Evolutionary conservation across 2,888 invertebrate species (phyloP).

Genomic region (Lacanobia wlatinum): DNA sequence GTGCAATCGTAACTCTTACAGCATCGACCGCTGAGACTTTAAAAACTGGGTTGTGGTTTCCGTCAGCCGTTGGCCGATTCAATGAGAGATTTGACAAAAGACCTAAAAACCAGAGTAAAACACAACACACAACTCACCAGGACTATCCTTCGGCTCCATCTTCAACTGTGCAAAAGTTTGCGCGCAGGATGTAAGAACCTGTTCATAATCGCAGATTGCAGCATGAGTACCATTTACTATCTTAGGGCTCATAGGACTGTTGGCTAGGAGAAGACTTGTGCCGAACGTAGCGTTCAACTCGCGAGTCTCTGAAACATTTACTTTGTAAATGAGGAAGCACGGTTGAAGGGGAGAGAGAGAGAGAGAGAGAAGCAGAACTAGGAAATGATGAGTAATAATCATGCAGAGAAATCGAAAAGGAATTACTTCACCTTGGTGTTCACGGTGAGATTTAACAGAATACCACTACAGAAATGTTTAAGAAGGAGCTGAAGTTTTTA

Average conservation of each 20-base stretch:
- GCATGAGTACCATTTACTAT: slow-evolving; percentile 98
- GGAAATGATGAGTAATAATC: not conserved
- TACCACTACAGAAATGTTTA: not conserved
- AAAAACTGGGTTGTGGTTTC: not conserved
- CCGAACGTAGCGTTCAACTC: slow-evolving; percentile 97
- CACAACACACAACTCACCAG: slow-evolving; percentile 90
- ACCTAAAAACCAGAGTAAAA: not conserved
- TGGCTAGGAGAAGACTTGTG: slow-evolving; percentile 97
- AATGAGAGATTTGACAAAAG: not conserved
- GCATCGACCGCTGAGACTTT: not conserved
- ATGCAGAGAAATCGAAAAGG: not conserved
- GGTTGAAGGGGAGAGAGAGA: not conserved
- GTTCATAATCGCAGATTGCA: slow-evolving; percentile 96
- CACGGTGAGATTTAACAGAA: too few species aligned
- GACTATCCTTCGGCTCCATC: slow-evolving; percentile 94
- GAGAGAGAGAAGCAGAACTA: not conserved
- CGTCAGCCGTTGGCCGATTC: not conserved
- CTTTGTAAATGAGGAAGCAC: not conserved
- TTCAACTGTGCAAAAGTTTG: slow-evolving; percentile 93
- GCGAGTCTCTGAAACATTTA: slow-evolving; percentile 92
- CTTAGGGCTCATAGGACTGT: slow-evolving; percentile 99
- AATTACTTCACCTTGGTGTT: too few species aligned
- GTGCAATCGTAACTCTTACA: too few species aligned
- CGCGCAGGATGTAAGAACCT: slow-evolving; percentile 93
- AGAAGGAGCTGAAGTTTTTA: not conserved